Evolutionary conservation across 2,888 invertebrate genomes (phyloP).

Genomic region (Axea sp.): DNA sequence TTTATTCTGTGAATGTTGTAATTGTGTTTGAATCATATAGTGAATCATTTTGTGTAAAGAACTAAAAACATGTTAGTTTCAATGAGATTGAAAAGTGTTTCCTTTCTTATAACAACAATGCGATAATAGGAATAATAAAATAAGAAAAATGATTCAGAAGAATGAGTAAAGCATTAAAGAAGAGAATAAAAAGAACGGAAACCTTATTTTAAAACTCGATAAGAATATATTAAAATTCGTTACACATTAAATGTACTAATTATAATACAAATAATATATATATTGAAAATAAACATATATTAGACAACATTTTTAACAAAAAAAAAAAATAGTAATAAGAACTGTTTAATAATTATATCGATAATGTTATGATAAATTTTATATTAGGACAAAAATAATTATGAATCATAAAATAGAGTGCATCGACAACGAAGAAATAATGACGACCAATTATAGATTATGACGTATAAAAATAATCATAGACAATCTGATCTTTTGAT

Average conservation of each 20-base stretch:
- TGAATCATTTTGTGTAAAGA: slow-evolving; percentile 50
- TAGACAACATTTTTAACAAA: too few relatives aligned
- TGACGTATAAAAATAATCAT: slow-evolving; percentile 49
- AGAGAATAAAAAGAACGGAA: neutral
- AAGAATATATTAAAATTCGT: neutral
- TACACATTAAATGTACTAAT: too few relatives aligned
- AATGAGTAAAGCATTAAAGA: neutral
- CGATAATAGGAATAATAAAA: slow-evolving; percentile 8
- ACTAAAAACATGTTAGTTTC: slow-evolving; percentile 31
- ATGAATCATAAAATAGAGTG: too few relatives aligned
- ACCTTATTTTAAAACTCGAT: neutral
- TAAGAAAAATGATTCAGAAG: slow-evolving; percentile 14
- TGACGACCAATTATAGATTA: slow-evolving; percentile 39
- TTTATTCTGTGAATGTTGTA: slow-evolving; percentile 13
- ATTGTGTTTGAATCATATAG: slow-evolving; percentile 17
- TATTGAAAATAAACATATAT: too few relatives aligned
- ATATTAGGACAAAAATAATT: too few relatives aligned
- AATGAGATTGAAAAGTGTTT: slow-evolving; percentile 26
- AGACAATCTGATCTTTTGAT: slow-evolving; percentile 48
- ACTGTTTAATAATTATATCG: too few relatives aligned
- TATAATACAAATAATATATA: too few relatives aligned
- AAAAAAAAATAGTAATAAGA: too few relatives aligned
- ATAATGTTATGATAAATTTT: too few relatives aligned
- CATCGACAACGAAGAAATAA: slow-evolving; percentile 32
- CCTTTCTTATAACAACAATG: slow-evolving; percentile 17